Base-by-base conservation (phyloP, 2,888 invertebrate genomes). In the Synanthedon andrenaeformis region DNA sequence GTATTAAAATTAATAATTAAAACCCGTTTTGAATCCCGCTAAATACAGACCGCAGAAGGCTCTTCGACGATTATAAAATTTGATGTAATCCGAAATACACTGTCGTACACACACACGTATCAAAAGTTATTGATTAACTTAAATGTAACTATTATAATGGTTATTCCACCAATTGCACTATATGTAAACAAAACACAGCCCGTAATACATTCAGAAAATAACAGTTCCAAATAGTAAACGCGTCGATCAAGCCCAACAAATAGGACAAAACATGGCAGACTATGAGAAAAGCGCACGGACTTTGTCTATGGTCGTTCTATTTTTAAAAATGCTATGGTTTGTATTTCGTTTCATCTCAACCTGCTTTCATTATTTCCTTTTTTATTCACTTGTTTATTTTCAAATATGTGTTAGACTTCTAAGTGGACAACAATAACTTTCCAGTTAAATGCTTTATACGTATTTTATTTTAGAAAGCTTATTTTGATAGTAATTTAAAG, bases 201-300 rank as follows among this genome's bases (percentile, higher is more conserved):
- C 75, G 76, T 74, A 81, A 82, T 76, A 78, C 81, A 83, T 81
- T 83, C 78, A 77, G 76, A 81, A 82, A 82, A 75, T 78, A 78
- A 73, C 79, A 80, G 73, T 79, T 79, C 75, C 59, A 65, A 77
- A 78, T 77, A 75, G 70, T 76, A 80, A 78, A 77, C 82, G 77
- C 80, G 82, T 84, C 80, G 79, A 78, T 79, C 82, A 82, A 86
- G 81, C 86, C 84, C 88, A 86, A 88, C 85, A 87, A 85, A 85
- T 86, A 86, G 79, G 82, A 86, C 86, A 88, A 87, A 88, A 88
- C 88, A 88, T 88, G 88, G 88, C 88, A 85, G 88, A 81, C 83
- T 76, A 74, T 62, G 66, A 62, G 76, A 83, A 83, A 82, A 79
- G 79, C 78, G 75, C 76, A 78, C 71, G 76, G 79, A 78, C 65